Percentiles rank a stretch among this genome's conserved stretches.
phyloP scores from a whole-genome alignment of 2,113 vertebrate genomes.

The Micronisus gabar region DNA sequence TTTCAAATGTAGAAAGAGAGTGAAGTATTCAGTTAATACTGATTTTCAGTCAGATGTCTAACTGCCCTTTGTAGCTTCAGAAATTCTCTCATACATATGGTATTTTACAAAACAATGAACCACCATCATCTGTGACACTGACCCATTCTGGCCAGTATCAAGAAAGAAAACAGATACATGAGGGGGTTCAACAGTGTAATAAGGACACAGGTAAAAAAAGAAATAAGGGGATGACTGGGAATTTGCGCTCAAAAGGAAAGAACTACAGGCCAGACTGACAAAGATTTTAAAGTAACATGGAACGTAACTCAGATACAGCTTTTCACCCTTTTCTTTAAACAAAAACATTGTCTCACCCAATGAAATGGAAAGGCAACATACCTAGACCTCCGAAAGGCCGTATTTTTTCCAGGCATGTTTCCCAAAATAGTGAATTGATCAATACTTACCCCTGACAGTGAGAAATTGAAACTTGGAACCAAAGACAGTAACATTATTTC shows the following conservation, averaged over 20 bases:
- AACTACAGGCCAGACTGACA: background rate
- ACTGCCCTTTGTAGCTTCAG: background rate
- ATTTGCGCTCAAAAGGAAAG: background rate
- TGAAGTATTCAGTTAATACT: background rate
- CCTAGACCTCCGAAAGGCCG: background rate
- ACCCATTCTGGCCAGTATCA: background rate
- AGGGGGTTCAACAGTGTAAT: background rate
- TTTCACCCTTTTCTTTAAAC: background rate
- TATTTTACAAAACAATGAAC: background rate
- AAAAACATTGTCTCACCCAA: background rate
- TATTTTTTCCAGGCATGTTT: background rate
- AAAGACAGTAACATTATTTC: background rate
- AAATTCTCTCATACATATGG: background rate
- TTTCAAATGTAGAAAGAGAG: slow-evolving; percentile 35
- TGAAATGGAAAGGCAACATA: background rate
- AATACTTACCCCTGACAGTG: background rate
- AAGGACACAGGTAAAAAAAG: background rate
- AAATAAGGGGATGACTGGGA: background rate
- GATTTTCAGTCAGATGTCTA: slow-evolving; percentile 7
- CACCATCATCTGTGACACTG: background rate
- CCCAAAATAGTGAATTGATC: background rate
- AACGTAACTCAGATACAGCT: background rate
- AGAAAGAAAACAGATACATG: background rate
- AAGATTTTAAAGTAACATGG: background rate
- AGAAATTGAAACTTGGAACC: background rate